Conservation (phyloP, 2,888 invertebrate species). For the Xanthorhoe designata region DNA sequence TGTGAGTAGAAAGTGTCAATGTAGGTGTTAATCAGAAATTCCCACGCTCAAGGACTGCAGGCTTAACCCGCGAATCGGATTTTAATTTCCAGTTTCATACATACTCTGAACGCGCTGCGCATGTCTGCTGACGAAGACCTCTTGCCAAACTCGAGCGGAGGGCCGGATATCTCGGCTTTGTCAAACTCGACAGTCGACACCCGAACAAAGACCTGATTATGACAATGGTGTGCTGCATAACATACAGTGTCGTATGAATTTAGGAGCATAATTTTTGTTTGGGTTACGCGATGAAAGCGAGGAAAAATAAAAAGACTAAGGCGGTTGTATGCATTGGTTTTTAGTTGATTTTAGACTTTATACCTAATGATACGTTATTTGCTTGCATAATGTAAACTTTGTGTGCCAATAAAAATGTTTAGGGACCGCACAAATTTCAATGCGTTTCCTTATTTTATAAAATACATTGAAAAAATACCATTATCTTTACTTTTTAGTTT, state of each 20-base stretch:
- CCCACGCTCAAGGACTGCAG: no score
- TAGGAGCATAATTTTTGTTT: conserved; percentile 14
- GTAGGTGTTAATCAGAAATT: no score
- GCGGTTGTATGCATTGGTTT: no score
- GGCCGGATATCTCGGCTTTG: conserved; percentile 76
- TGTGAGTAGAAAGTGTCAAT: no score
- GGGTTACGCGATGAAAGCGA: background rate
- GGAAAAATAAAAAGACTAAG: background rate
- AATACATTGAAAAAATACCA: no score
- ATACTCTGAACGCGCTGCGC: conserved; percentile 55
- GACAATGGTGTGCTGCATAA: conserved; percentile 31
- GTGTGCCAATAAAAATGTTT: no score
- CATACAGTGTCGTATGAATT: conserved; percentile 36
- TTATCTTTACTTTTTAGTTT: no score
- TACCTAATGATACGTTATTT: no score
- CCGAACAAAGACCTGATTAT: conserved; percentile 71
- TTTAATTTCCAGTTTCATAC: background rate
- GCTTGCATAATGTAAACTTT: no score
- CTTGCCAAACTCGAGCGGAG: conserved; percentile 78
- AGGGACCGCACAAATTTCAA: no score
- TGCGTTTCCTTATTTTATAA: no score
- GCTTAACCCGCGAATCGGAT: background rate
- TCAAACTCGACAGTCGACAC: conserved; percentile 66
- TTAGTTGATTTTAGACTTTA: background rate
- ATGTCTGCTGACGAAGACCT: conserved; percentile 74